Evolutionary conservation across 2,888 invertebrate genomes (phyloP), one percentile per base, ranked within the genome.

Genomic region (Phymatocera aterrima): DNA sequence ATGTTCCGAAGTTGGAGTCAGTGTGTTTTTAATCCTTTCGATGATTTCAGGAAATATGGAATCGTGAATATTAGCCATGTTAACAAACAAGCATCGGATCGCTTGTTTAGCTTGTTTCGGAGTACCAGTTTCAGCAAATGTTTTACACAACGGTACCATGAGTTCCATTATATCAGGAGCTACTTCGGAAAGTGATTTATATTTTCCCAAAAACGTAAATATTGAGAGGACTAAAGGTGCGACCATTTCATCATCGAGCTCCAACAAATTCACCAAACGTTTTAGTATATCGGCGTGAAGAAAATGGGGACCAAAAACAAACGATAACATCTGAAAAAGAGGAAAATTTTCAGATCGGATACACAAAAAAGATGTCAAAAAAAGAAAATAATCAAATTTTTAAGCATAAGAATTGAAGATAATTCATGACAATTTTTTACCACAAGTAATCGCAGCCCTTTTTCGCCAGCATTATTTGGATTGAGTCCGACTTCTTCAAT

Each of bases 31-130:
- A 79, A 97, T 92, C 79, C 94, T 94, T 84, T 97, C 97, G 86
- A 97, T 92, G 84, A 97, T 96, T 84, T 95, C 95, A 1, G 95
- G 95, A 91, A 97, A 97, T 83, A 97, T 94, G 77, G 94, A 93
- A 84, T 95, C 96, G 87, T 94, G 94, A 86, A 94, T 91, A 75
- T 91, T 91, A 8, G 93, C 92, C 91, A 96, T 95, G 91, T 97
- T 97, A 65, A 96, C 95, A 90, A 94, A 96, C 77, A 99, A 94
- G 91, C 98, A 99, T 83, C 97, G 94, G 80, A 99, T 96, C 3
- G 99, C 98, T 87, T 98, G 98, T 91, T 99, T 99, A 5, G 98
- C 98, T 91, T 99, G 98, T 90, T 98, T 98, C 0, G 97, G 96
- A 3, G 97, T 96, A 12, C 99, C 99, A 60, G 94, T 94, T 86